Evolutionary conservation across 2,888 invertebrate genomes (phyloP), one percentile per base, ranked within the genome.

Genomic region (Idaea aversata): DNA sequence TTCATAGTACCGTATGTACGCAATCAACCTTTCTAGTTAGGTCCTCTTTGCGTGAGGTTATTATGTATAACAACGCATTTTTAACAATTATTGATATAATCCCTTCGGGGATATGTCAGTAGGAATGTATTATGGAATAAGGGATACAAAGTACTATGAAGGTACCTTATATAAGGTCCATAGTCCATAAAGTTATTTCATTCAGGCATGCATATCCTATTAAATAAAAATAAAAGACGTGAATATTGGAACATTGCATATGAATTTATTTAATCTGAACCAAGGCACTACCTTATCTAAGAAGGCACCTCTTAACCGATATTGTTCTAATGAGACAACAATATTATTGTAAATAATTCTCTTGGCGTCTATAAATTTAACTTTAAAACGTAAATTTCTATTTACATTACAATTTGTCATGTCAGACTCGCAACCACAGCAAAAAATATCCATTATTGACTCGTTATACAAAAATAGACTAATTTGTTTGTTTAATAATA

Each of bases 191-290:
- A 25, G 25, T 25, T 25, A 25, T 25, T 25, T 25, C 25, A 25
- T 25, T 1, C 25, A 25, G 25, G 25, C 25, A 25, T 25, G 25
- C 3, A 2, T 25, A 25, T 25, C 25, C 25, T 25, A 2, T 25
- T 25, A 61, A 57, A 3, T 35, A 36, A 59, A 73, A 84, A 81
- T 82, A 78, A 86, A 85, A 86, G 77, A 72, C 74, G 72, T 69
- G 58, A 69, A 59, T 16, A 59, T 73, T 75, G 80, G 82, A 88
- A 88, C 87, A 87, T 87, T 87, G 82, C 85, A 77, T 82, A 85
- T 85, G 86, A 85, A 86, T 90, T 90, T 90, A 88, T 88, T 87
- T 80, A 88, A 83, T 85, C 75, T 87, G 89, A 89, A 86, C 80
- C 80, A 87, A 90, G 90, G 89, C 89, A 90, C 87, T 85, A 88